Evolutionary conservation across 2,113 vertebrate species (phyloP), one percentile per base, ranked within the genome.

Genomic region (Malurus cyaneus): DNA sequence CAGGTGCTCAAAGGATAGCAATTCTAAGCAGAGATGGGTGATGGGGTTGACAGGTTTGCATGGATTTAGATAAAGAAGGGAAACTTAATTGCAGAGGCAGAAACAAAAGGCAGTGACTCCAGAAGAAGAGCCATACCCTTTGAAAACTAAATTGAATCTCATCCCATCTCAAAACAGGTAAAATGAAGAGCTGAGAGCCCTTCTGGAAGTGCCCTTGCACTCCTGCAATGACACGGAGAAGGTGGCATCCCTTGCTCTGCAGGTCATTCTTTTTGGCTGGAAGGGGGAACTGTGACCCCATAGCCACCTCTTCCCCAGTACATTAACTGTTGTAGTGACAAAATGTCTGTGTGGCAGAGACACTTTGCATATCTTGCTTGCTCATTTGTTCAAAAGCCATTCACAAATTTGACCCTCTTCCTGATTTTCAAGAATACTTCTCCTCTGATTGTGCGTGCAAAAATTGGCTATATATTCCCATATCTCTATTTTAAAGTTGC

Each of bases 31-130:
- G 89, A 91, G 72, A 77, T 50, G 61, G 89, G 71, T 77, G 88
- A 93, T 91, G 77, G 11, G 2, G 69, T 88, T 96, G 95, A 94
- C 87, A 94, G 80, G 64, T 89, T 91, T 95, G 66, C 31, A 80
- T 77, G 54, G 52, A 32, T 92, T 90, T 80, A 92, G 92, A 90
- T 94, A 93, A 94, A 80, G 79, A 80, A 65, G 32, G 31, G 89
- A 92, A 92, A 61, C 41, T 52, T 88, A 71, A 71, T 53, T 2
- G 0, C 18, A 53, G 64, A 90, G 47, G 34, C 23, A 83, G 76
- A 86, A 89, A 77, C 39, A 89, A 89, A 81, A 91, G 61, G 18
- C 32, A 70, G 9, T 54, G 72, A 39, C 42, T 86, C n/a, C 56
- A 44, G 25, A 5, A 26, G 34, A 72, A 59, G 61, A 87, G 32